A percentile compares a stretch with the other conserved stretches of the same genome.
phyloP scores from a whole-genome alignment of 64 coral and sea anemone species.

The Dendrophyllia cribrosa region DNA sequence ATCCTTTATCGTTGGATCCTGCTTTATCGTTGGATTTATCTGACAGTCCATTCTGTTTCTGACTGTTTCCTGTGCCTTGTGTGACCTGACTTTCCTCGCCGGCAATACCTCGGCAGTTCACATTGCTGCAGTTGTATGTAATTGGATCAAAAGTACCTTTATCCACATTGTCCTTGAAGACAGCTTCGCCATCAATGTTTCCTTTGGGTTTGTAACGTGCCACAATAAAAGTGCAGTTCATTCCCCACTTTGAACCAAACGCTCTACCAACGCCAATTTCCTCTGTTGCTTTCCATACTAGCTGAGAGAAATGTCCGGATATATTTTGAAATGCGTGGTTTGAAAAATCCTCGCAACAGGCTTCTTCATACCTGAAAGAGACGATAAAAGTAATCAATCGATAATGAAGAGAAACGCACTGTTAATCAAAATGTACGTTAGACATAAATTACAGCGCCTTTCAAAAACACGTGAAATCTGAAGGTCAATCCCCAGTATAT shows the following conservation, averaged over 20 bases:
- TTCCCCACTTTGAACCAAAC: constrained; percentile 81
- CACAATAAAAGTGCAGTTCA: constrained; percentile 90
- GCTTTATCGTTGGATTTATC: not conserved
- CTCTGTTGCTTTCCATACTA: constrained; percentile 85
- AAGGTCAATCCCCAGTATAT: too few species aligned
- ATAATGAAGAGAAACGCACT: too few species aligned
- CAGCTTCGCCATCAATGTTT: constrained; percentile 61
- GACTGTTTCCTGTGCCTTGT: not conserved
- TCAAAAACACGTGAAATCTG: too few species aligned
- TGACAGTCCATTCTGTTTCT: not conserved
- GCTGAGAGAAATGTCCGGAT: constrained; percentile 78
- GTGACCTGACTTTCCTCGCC: not conserved
- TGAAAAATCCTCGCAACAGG: constrained; percentile 77
- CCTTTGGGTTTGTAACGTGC: constrained; percentile 76
- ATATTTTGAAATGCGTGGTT: constrained; percentile 69
- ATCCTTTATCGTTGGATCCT: not conserved
- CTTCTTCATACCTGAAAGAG: constrained; percentile 83
- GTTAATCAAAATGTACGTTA: not conserved
- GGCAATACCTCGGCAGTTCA: not conserved
- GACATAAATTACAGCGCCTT: too few species aligned
- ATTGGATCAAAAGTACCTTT: constrained; percentile 78
- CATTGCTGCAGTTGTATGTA: constrained; percentile 67
- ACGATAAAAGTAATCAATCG: not conserved
- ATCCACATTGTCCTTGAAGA: constrained; percentile 64
- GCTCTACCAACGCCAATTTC: constrained; percentile 76